Conservation (phyloP, 2,797 vertebrate species). For the Apogon talboti region DNA sequence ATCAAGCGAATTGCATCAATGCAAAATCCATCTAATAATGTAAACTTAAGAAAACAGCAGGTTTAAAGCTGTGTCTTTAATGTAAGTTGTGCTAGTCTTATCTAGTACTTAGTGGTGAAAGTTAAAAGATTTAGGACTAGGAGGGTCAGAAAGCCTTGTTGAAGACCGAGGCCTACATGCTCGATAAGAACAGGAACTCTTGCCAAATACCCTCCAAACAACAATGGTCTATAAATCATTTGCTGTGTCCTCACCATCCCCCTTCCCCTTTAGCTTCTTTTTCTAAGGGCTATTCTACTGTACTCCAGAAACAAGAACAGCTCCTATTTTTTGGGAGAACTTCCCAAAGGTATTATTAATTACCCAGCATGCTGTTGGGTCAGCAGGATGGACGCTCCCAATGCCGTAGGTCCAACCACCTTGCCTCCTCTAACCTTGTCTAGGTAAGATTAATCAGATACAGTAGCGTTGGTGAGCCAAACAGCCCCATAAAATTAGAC, state of each 20-base stretch:
- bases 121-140: constrained; percentile 79
- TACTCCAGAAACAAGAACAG: constrained; percentile 56
- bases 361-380: constrained; percentile 57
- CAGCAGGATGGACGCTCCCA: constrained; percentile 55
- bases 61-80: constrained; percentile 75
- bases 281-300: constrained; percentile 60
- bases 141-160: constrained; percentile 80
- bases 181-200: constrained; percentile 75
- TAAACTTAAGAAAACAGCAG: constrained; percentile 84
- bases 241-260: constrained; percentile 58
- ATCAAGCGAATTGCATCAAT: too few relatives aligned
- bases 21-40: constrained; percentile 36
- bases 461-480: constrained; percentile 28
- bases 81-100: constrained; percentile 78
- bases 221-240: constrained; percentile 82
- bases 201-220: constrained; percentile 76
- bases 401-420: constrained; percentile 56
- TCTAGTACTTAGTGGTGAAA: constrained; percentile 77
- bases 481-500: constrained; percentile 59
- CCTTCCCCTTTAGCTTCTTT: constrained; percentile 30
- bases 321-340: constrained; percentile 60
- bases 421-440: constrained; percentile 60
- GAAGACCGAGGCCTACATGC: constrained; percentile 76
- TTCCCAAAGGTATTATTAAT: constrained; percentile 74
- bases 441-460: constrained; percentile 59